Conservation (phyloP, 2,888 invertebrate species). For the Osmoderma eremita region DNA sequence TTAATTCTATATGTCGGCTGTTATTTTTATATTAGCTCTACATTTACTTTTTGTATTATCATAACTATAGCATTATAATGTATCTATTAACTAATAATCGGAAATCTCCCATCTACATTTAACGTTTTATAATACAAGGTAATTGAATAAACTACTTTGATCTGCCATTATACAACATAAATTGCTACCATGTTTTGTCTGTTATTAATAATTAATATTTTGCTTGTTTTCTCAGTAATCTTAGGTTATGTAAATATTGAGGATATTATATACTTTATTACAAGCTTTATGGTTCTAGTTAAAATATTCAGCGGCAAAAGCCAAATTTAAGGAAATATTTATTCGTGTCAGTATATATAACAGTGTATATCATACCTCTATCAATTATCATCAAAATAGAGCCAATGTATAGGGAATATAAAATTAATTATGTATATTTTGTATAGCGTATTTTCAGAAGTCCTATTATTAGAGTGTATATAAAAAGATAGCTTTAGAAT, state of each 20-base stretch:
- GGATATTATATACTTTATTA: conserved; percentile 13
- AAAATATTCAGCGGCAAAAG: background rate
- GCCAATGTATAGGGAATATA: background rate
- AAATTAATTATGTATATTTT: conserved; percentile 33
- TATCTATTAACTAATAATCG: conserved; percentile 13
- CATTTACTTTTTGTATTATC: conserved; percentile 22
- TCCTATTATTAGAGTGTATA: conserved; percentile 39
- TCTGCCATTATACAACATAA: too few relatives aligned
- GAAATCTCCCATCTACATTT: conserved; percentile 33
- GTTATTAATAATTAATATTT: background rate
- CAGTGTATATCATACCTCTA: background rate
- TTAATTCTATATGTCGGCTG: conserved; percentile 39
- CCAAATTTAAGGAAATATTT: conserved; percentile 1
- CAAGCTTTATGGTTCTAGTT: conserved; percentile 14
- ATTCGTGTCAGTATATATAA: background rate
- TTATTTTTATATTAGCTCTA: conserved; percentile 35
- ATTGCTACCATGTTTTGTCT: too few relatives aligned
- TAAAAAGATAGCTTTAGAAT: conserved; percentile 44
- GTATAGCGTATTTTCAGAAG: conserved; percentile 32
- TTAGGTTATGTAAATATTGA: conserved; percentile 7
- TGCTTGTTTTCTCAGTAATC: background rate
- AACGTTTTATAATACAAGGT: conserved; percentile 22
- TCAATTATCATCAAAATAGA: conserved; percentile 1
- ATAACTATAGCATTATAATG: conserved; percentile 8
- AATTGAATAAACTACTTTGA: background rate